Base-by-base conservation (phyloP, 2,113 vertebrate species). In the Anarhynchus alexandrinus region DNA sequence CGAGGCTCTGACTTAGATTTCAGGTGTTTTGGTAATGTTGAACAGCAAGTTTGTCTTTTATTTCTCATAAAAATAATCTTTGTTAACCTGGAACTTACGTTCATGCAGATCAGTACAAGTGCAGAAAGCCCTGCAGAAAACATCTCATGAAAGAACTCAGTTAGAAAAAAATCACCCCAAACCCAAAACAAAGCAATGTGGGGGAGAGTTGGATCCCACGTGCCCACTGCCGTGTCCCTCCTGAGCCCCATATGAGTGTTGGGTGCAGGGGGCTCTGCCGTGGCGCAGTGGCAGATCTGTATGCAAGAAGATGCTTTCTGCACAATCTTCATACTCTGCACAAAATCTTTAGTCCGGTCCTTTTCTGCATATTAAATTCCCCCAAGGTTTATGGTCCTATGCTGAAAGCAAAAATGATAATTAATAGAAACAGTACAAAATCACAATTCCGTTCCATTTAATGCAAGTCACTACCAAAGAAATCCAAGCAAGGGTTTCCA, bases 151-250 rank as follows among this genome's bases (percentile, higher is more conserved):
- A 71, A 51, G 30, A 49, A 52, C 20, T 76, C 13, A 2, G 49
- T 26, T 9, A 34, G 11, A 32, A 57, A 21, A 7, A 32, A 42
- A 6, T 9, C 55, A 30, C 17, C 25, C 8, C n/a, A 38, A 59
- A 49, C 21, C 9, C 54, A 18, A 22, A 59, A 2, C 27, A 4
- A 55, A 43, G 26, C 40, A 9, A 0, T 9, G 20, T 5, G 8
- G 23, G 10, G 49, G 32, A 20, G 34, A 54, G 15, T 34, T 34
- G 32, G 57, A 76, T 17, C 16, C 51, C 29, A 1, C 7, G 40
- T 42, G 25, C 15, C 30, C 40, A 2, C 2, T 1, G 20, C 34
- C 0, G 0, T 58, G 38, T 54, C 30, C 21, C 15, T 72, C 27
- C 47, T 30, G 47, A 19, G 11, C 57, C 52, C 22, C 0, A 0